A percentile compares a stretch with the other conserved stretches of the same genome.
phyloP scores from a whole-genome alignment of 2,888 invertebrate genomes.

The Sesamia inferens region DNA sequence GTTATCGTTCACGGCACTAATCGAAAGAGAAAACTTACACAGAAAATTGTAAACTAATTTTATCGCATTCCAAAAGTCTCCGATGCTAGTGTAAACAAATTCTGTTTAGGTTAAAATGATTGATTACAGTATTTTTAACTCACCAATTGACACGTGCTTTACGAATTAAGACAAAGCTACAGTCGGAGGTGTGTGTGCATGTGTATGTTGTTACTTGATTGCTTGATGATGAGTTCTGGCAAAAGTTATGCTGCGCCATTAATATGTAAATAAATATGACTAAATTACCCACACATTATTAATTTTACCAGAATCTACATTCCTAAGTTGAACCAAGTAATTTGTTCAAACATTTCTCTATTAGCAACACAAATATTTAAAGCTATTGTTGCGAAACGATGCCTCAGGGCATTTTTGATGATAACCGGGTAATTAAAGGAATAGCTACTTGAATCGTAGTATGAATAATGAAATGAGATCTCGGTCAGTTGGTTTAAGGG shows the following conservation, averaged over 20 bases:
- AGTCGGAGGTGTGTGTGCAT: neutral
- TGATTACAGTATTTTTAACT: neutral
- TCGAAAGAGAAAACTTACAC: neutral
- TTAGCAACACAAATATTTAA: slow-evolving; percentile 82
- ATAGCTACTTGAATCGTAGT: slow-evolving; percentile 23
- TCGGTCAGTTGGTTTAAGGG: neutral
- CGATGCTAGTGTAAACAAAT: neutral
- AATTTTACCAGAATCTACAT: slow-evolving; percentile 2
- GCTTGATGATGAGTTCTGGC: too few species aligned
- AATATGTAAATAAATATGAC: neutral
- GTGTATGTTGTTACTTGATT: too few species aligned
- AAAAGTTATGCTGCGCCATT: neutral
- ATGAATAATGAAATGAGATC: slow-evolving; percentile 44
- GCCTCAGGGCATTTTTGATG: slow-evolving; percentile 73
- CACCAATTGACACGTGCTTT: neutral
- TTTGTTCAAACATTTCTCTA: slow-evolving; percentile 78
- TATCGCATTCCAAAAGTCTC: neutral
- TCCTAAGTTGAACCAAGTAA: slow-evolving; percentile 73
- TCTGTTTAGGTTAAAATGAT: neutral
- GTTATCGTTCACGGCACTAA: neutral
- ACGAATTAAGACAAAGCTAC: neutral
- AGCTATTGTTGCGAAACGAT: slow-evolving; percentile 72
- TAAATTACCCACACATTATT: neutral
- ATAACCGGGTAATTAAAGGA: slow-evolving; percentile 67
- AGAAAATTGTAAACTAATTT: neutral